phyloP scores from a whole-genome alignment of 2,888 invertebrate genomes.

The Phragmatobia fuliginosa region DNA sequence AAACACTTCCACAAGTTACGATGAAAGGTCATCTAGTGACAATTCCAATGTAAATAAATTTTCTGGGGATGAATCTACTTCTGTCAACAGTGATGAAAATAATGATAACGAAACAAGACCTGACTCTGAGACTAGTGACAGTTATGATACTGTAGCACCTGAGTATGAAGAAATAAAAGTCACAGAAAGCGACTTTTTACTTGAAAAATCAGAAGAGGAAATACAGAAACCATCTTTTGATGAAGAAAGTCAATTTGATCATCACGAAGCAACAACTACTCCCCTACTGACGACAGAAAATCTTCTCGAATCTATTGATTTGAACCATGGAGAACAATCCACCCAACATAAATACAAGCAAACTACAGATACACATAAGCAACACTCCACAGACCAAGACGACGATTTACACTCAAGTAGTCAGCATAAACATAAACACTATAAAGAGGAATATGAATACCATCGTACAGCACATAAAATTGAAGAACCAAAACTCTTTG shows the following conservation, averaged over 20 bases:
- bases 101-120: not conserved
- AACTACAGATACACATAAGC: not conserved
- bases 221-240: not conserved
- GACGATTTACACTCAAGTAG: not conserved
- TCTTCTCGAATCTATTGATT: not conserved
- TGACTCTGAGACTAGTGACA: not conserved
- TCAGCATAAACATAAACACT: conserved; percentile 2
- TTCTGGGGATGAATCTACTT: not conserved
- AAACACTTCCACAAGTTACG: not conserved
- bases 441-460: conserved; percentile 4
- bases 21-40: not conserved
- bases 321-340: not conserved
- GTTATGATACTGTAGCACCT: not conserved
- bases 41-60: not conserved
- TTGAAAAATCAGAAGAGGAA: not conserved
- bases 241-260: not conserved
- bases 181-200: not conserved
- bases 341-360: not conserved
- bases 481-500: not conserved
- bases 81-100: not conserved
- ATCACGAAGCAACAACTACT: not conserved
- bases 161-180: not conserved
- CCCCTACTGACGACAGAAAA: not conserved
- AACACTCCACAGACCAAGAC: not conserved
- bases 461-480: not conserved